Evolutionary conservation across 2,888 invertebrate species (phyloP), one percentile per base, ranked within the genome.

Genomic region (Heliconius aoede): DNA sequence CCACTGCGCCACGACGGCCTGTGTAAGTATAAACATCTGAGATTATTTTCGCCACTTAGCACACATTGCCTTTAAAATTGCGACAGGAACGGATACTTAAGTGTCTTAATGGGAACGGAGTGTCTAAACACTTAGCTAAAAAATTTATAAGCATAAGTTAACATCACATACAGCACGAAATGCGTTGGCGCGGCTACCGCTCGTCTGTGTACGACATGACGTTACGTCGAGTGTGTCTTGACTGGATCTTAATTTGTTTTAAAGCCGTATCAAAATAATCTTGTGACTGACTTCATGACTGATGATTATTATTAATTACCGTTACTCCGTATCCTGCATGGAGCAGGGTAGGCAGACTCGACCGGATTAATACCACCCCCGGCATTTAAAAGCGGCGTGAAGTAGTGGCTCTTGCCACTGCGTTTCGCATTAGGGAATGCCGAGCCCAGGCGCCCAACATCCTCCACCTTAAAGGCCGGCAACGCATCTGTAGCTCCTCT

Each of bases 171-270:
- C 3, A 28, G 26, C 9, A 13, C 7, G 7, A 51, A 30, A 30
- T 51, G 51, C 51, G 3, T 69, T 69, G 69, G 69, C 69, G 69
- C 69, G 24, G 3, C 30, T 78, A 76, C 76, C 73, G 24, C 18
- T 26, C 26, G 72, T 60, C 72, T 60, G 26, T 73, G 73, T 76
- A 61, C 18, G 64, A 76, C 73, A 76, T 69, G 78, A 76, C 78
- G 64, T 32, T 62, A 55, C 73, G 73, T 76, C 76, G 73, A 73
- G 58, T 46, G 65, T 73, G 78, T 55, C 30, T 69, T 51, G 24
- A 24, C 15, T 40, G 24, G 7, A 65, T 65, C n/a, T 64, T 64
- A 32, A 32, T 30, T 30, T 30, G 24, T 26, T 60, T 26, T 60
- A 26, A 7, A 26, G 15, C 26, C 26, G 15, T 5, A 26, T 26